Base-by-base conservation (phyloP, 2,797 vertebrate species). In the Pelodytes ibericus region DNA sequence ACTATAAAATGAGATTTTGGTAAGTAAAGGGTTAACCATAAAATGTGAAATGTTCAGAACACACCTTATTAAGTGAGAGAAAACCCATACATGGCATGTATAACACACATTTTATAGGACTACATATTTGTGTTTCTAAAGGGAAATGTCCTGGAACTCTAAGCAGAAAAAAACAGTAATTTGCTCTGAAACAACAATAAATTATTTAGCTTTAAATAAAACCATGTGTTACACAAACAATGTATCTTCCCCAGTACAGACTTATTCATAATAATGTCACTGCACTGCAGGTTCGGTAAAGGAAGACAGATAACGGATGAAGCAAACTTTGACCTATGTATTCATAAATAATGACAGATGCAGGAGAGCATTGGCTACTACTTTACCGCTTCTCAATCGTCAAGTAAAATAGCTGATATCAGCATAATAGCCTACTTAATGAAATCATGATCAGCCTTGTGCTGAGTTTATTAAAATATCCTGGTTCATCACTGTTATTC, bases 121-220 rank as follows among this genome's bases (percentile, higher is more conserved):
- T 58, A 58, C 56, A 58, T 29, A 58, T 26, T 58, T 58, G 26
- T 58, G 8, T 26, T 58, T 58, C 26, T 58, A 58, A 58, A 58
- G 24, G 26, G 26, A 26, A 58, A 29, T 26, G 56, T 58, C 26
- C 11, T 26, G 56, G 56, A 58, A 58, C n/a, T 58, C 18, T 15
- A 29, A 13, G 25, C 24, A 58, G 10, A 58, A n/a, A 58, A 29
- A 58, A 26, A 16, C 13, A 58, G 56, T 53, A 53, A 53, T 58
- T 58, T 58, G n/a, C 26, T 26, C 26, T 29, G 24, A 58, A 58
- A 58, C 56, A 58, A 58, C 26, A 26, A 58, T 29, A 58, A 58
- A 58, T 58, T 26, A 58, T 58, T 58, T 29, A 58, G 25, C 56
- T 22, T 58, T 29, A 58, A 58, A 58, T 58, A 58, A 58, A 58